These are phyloP conservation scores for Nasonia vitripennis DNA, from an alignment of 1,140 invertebrate species.

Conservation along the genomic window DNA sequence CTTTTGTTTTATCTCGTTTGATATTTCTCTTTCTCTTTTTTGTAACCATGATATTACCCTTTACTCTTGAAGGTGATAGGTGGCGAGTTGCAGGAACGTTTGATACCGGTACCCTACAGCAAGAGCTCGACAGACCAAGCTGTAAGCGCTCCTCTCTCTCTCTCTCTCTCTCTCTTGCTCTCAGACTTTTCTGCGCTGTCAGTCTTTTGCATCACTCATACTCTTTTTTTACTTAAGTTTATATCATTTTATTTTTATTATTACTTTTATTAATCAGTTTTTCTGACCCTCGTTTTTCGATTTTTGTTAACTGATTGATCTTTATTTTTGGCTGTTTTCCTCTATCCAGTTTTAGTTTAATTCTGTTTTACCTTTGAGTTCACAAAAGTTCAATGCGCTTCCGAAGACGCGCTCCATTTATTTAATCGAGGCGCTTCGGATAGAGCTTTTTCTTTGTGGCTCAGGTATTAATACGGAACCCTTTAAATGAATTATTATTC, in stretches of 20 bases:
- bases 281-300: conserved; percentile 35
- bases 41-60: conserved; percentile 81
- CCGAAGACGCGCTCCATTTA: neutral
- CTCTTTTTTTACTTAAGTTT: neutral
- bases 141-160: conserved; percentile 87
- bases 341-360: conserved; percentile 44
- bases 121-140: conserved; percentile 99
- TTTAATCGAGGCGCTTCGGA: neutral
- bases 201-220: conserved; percentile 50
- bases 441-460: conserved; percentile 17
- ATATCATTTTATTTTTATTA: neutral
- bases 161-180: conserved; percentile 60
- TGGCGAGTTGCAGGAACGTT: conserved; percentile 99
- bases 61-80: conserved; percentile 97
- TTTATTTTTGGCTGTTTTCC: conserved; percentile 50
- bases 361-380: conserved; percentile 6
- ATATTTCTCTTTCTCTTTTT: conserved; percentile 58
- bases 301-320: conserved; percentile 28
- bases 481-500: neutral
- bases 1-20: conserved; percentile 37
- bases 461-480: conserved; percentile 3
- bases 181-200: conserved; percentile 56
- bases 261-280: neutral
- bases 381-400: conserved; percentile 33
- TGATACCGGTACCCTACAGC: conserved; percentile 99